Percentiles rank a stretch among this genome's conserved stretches.
Evolutionary conservation across 2,113 vertebrate genomes (phyloP).

Genomic region (Entosphenus tridentatus): DNA sequence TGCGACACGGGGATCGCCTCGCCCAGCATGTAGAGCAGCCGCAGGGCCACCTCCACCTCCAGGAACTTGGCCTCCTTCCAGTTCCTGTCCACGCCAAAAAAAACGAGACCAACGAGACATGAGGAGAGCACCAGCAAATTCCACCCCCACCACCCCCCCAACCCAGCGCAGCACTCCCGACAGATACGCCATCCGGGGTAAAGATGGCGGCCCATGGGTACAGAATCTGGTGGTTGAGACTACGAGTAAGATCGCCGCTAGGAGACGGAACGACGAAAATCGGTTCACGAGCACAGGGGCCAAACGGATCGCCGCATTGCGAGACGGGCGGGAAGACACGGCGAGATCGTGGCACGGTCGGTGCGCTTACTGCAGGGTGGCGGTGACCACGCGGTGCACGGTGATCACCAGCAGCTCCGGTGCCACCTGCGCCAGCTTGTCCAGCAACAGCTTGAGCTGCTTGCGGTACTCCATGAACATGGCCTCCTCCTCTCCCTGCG

Average conservation of each 20-base stretch:
- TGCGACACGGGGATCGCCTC: conserved; percentile 83
- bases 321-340: too few relatives aligned
- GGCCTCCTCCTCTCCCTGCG: conserved; percentile 84
- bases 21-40: conserved; percentile 83
- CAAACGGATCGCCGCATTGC: too few relatives aligned
- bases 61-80: conserved; percentile 69
- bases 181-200: too few relatives aligned
- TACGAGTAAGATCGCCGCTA: too few relatives aligned
- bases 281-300: too few relatives aligned
- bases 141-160: too few relatives aligned
- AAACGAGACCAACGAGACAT: background rate
- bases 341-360: too few relatives aligned
- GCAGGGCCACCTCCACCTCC: conserved; percentile 84
- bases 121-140: too few relatives aligned
- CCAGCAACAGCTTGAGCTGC: conserved; percentile 76
- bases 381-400: conserved; percentile 58
- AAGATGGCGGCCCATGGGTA: too few relatives aligned
- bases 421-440: conserved; percentile 80
- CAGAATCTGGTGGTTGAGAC: too few relatives aligned
- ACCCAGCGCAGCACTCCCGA: too few relatives aligned
- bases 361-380: conserved; percentile 36
- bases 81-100: conserved; percentile 22
- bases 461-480: conserved; percentile 99
- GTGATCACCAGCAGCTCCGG: conserved; percentile 70
- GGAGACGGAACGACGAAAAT: too few relatives aligned